Conservation (phyloP, 1,140 invertebrate species). For the Thaumetopoea pityocampa region DNA sequence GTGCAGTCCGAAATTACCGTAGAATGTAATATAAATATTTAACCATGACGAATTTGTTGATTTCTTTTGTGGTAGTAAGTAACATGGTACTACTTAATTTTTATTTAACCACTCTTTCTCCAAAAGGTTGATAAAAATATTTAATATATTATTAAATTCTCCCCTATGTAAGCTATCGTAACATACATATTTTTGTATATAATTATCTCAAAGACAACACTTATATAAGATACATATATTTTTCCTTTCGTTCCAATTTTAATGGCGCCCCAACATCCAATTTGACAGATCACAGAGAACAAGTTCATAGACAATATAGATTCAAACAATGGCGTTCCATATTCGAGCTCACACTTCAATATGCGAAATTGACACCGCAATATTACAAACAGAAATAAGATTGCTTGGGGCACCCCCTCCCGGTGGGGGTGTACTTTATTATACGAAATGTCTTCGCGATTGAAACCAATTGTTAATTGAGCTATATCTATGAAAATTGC, state of each 20-base stretch:
- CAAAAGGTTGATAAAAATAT: too few species aligned
- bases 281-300: slow-evolving; percentile 20
- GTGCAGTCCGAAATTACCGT: too few species aligned
- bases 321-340: slow-evolving; percentile 43
- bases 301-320: slow-evolving; percentile 59
- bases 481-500: slow-evolving; percentile 73
- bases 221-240: too few species aligned
- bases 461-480: slow-evolving; percentile 75
- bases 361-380: slow-evolving; percentile 72
- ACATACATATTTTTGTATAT: too few species aligned
- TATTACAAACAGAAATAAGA: slow-evolving; percentile 74
- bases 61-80: too few species aligned
- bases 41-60: too few species aligned
- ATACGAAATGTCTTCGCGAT: slow-evolving; percentile 69
- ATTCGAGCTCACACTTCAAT: slow-evolving; percentile 62
- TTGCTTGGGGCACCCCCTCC: slow-evolving; percentile 48
- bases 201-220: too few species aligned
- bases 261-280: slow-evolving; percentile 12
- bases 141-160: too few species aligned
- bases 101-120: too few species aligned
- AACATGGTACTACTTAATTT: too few species aligned
- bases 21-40: too few species aligned
- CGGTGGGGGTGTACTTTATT: slow-evolving; percentile 61
- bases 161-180: too few species aligned
- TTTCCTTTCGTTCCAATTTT: slow-evolving; percentile 12